Evolutionary conservation across 1,140 invertebrate species (phyloP).

Genomic region (Neodiprion fabricii): DNA sequence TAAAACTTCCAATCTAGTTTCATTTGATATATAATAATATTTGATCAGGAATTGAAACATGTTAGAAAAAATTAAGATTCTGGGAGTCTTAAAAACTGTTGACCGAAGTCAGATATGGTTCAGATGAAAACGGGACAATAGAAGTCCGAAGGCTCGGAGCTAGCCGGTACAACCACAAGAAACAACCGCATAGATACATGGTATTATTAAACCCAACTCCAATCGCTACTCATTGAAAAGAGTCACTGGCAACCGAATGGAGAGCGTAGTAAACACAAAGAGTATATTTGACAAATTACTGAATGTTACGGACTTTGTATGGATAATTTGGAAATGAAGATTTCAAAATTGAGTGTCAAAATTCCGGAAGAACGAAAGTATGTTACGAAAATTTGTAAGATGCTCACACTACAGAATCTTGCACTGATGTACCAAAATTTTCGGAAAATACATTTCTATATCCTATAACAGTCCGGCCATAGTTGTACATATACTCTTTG

Average conservation of each 20-base stretch:
- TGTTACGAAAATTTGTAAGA: no score
- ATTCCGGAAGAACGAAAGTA: no score
- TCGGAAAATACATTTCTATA: no score
- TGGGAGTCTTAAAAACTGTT: not conserved
- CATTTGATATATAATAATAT: not conserved
- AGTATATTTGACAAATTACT: not conserved
- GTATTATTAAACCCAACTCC: constrained; percentile 57
- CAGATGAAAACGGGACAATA: not conserved
- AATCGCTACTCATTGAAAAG: constrained; percentile 49
- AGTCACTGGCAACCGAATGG: constrained; percentile 55
- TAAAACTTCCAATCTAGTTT: not conserved
- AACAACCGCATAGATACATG: constrained; percentile 2
- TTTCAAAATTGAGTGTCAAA: no score
- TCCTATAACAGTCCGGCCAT: not conserved
- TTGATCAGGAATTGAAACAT: no score
- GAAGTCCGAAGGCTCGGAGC: constrained; percentile 53
- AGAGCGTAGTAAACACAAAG: constrained; percentile 22
- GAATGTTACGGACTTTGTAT: no score
- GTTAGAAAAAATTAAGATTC: no score
- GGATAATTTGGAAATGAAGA: no score
- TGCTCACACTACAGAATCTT: no score
- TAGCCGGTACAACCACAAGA: constrained; percentile 60
- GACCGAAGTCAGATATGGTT: constrained; percentile 7
- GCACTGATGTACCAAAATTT: no score
- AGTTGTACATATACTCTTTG: not conserved